Evolutionary conservation across 2,113 vertebrate genomes (phyloP).

Genomic region (Elanoides forficatus): DNA sequence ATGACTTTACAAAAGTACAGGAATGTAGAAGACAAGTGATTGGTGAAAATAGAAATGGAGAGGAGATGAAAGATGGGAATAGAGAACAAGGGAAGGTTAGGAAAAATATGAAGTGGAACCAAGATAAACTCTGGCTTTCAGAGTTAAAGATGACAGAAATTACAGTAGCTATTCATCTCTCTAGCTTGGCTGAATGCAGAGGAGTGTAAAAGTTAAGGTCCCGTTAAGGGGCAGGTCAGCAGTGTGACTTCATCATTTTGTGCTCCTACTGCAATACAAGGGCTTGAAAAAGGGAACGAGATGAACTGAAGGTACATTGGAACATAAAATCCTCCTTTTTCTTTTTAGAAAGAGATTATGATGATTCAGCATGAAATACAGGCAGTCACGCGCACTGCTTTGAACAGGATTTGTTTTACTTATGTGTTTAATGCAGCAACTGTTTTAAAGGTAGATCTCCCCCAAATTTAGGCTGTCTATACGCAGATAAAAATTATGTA

Average conservation of each 20-base stretch:
- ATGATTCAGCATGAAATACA: constrained; percentile 8
- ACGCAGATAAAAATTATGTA: neutral
- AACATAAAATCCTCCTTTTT: constrained; percentile 8
- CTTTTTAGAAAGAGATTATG: neutral
- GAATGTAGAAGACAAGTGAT: neutral
- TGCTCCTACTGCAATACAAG: neutral
- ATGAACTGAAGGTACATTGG: neutral
- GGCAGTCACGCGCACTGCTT: neutral
- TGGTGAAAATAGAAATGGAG: neutral
- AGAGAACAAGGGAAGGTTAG: neutral
- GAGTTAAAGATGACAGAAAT: constrained; percentile 29
- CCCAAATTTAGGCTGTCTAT: neutral
- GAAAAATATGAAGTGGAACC: constrained; percentile 7
- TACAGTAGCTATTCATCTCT: constrained; percentile 15
- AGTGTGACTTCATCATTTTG: constrained; percentile 11
- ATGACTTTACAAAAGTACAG: neutral
- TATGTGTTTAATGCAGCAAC: neutral
- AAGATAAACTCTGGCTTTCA: constrained; percentile 38
- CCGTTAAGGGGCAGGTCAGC: constrained; percentile 53
- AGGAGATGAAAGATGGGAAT: neutral
- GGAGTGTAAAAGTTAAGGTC: constrained; percentile 31
- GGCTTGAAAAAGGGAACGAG: constrained; percentile 17
- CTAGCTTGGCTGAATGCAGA: constrained; percentile 8
- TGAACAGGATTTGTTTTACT: constrained; percentile 12
- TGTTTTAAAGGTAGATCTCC: neutral